phyloP scores from a whole-genome alignment of 2,888 invertebrate genomes.

The Iselma pallidipennis region DNA sequence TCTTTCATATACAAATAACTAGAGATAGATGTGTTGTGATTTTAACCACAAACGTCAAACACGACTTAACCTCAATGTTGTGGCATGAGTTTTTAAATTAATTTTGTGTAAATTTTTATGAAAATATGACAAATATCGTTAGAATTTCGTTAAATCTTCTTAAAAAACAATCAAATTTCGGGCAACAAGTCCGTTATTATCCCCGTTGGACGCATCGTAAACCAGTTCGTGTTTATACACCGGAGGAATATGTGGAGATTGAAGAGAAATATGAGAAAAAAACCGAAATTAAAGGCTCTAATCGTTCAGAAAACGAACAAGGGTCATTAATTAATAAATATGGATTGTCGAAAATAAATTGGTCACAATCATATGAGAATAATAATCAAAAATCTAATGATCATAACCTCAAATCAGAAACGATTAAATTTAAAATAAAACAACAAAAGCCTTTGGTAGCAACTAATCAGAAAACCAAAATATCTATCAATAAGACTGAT shows the following conservation, averaged over 20 bases:
- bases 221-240: slow-evolving; percentile 59
- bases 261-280: slow-evolving; percentile 6
- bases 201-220: slow-evolving; percentile 60
- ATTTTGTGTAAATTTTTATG: not conserved
- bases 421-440: slow-evolving; percentile 8
- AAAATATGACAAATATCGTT: not conserved
- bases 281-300: slow-evolving; percentile 1
- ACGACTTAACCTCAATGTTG: not conserved
- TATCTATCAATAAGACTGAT: slow-evolving; percentile 43
- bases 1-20: no score
- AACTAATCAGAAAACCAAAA: slow-evolving; percentile 50
- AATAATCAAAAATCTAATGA: slow-evolving; percentile 22
- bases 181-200: slow-evolving; percentile 39
- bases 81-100: not conserved
- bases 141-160: not conserved
- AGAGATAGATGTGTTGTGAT: no score
- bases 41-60: not conserved
- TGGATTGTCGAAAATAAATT: not conserved
- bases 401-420: slow-evolving; percentile 25
- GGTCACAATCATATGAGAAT: not conserved
- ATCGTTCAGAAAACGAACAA: not conserved
- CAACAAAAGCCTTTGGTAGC: slow-evolving; percentile 36
- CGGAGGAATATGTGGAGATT: slow-evolving; percentile 52
- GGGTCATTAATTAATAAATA: slow-evolving; percentile 2
- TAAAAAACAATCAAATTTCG: slow-evolving; percentile 8